Evolutionary conservation across 2,797 vertebrate species (phyloP).

Genomic region (Chanos chanos): DNA sequence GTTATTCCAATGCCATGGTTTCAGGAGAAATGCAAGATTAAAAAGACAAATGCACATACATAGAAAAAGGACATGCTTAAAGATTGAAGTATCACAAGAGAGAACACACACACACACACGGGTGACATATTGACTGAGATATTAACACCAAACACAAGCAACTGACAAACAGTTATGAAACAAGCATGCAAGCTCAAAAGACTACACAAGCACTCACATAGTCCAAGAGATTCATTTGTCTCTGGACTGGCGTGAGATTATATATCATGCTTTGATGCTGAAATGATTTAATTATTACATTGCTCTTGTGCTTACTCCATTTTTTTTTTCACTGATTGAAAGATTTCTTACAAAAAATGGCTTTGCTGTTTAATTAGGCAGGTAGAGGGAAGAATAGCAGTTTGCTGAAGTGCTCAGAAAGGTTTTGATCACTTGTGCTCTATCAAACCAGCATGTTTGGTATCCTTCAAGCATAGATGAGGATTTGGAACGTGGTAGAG

Average conservation of each 20-base stretch:
- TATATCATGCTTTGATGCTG: background rate
- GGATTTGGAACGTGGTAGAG: too few species aligned
- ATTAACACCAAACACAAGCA: constrained; percentile 22
- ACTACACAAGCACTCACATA: constrained; percentile 16
- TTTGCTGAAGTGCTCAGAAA: too few species aligned
- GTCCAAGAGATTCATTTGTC: background rate
- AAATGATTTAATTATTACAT: background rate
- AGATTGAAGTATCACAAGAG: constrained; percentile 27
- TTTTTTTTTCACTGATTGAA: background rate
- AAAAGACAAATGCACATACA: constrained; percentile 19
- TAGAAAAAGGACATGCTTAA: constrained; percentile 44
- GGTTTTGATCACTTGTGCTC: too few species aligned
- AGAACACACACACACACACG: constrained; percentile 9
- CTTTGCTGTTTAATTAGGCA: background rate
- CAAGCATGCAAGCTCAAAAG: constrained; percentile 37
- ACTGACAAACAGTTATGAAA: constrained; percentile 31
- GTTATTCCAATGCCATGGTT: constrained; percentile 30
- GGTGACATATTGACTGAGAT: constrained; percentile 33
- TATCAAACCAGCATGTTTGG: too few species aligned
- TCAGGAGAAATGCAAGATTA: constrained; percentile 27
- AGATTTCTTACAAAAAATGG: constrained; percentile 4
- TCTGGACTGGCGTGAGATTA: background rate
- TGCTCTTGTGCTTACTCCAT: constrained; percentile 25
- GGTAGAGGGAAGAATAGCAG: too few species aligned
- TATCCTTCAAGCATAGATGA: too few species aligned